These are phyloP conservation scores for Synchiropus splendidus DNA, from an alignment of 2,113 vertebrate species.

Conservation along the genomic window DNA sequence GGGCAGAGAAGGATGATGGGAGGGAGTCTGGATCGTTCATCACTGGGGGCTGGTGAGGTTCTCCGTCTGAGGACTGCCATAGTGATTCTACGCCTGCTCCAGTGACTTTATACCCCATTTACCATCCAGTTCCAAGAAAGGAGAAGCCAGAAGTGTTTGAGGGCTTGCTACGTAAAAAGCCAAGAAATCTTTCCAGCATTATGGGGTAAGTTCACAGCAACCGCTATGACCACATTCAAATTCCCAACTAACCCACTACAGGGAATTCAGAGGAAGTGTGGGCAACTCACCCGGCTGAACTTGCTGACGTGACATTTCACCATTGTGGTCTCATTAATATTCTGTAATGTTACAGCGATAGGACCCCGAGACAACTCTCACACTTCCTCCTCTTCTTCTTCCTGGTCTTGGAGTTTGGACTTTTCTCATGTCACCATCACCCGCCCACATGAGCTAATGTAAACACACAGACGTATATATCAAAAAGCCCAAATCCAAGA, in stretches of 20 bases:
- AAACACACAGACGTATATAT: constrained; percentile 19
- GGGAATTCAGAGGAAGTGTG: too few species aligned
- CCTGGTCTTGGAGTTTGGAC: neutral
- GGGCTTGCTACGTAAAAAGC: too few species aligned
- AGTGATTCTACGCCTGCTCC: constrained; percentile 5
- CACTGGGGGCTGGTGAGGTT: constrained; percentile 14
- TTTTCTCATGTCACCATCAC: constrained; percentile 5
- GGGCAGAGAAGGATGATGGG: constrained; percentile 4
- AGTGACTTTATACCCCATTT: constrained; percentile 5
- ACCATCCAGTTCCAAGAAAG: constrained; percentile 1
- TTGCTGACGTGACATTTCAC: too few species aligned
- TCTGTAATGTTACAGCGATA: too few species aligned
- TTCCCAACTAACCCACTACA: too few species aligned
- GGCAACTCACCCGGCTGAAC: too few species aligned
- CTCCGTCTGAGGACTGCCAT: neutral
- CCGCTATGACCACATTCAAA: too few species aligned
- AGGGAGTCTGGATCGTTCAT: constrained; percentile 3
- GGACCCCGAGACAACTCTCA: constrained; percentile 6
- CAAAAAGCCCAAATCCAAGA: constrained; percentile 13
- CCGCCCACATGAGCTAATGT: constrained; percentile 24
- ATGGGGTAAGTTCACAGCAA: too few species aligned
- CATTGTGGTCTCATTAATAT: too few species aligned
- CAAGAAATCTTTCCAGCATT: too few species aligned
- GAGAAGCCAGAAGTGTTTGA: too few species aligned
- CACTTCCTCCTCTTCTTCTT: constrained; percentile 5